Evolutionary conservation across 2,113 vertebrate genomes (phyloP), one percentile per base, ranked within the genome.

Genomic region (Tamias sibiricus): DNA sequence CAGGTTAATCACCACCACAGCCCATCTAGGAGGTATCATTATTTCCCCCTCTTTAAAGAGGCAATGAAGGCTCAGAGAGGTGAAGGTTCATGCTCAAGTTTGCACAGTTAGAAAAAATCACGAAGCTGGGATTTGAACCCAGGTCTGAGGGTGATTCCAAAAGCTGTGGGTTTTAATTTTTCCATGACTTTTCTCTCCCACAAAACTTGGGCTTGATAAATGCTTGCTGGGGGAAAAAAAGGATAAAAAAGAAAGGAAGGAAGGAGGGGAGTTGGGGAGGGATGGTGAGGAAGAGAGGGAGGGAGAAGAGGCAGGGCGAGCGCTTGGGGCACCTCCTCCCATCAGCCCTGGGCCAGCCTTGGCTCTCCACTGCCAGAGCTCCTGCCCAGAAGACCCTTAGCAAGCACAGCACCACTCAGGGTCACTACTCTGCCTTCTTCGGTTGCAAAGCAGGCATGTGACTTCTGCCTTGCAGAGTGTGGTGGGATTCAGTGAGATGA

Each of bases 91-190:
- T 40, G 66, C 57, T 35, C 26, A 81, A 35, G 44, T 24, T 8
- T 44, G 44, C 90, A 72, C 49, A 86, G 74, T 59, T 69, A 75
- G 77, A 62, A 28, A 28, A 86, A 87, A 86, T 30, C 8, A 9
- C 0, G 12, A 66, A 47, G 49, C 83, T 52, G 89, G 59, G 66
- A 95, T 42, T 86, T 83, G 89, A 98, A 93, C 77, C 66, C 52
- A 37, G 14, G 30, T 77, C 90, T 86, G 72, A 75, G 47, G 64
- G 30, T 3, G 32, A 86, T 68, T 81, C 40, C 52, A 17, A 95
- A 95, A 96, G 74, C 59, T 32, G 28, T 30, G 87, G 47, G 66
- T 68, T 95, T 90, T 72, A 35, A 77, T 57, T 44, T 13, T 22
- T 69, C 68, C 30, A 24, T 4, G 2, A 62, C 87, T 94, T 87